A percentile compares a stretch with the other conserved stretches of the same genome.
Conservation (phyloP, 2,888 invertebrate species). For the Tiliacea aurago region DNA sequence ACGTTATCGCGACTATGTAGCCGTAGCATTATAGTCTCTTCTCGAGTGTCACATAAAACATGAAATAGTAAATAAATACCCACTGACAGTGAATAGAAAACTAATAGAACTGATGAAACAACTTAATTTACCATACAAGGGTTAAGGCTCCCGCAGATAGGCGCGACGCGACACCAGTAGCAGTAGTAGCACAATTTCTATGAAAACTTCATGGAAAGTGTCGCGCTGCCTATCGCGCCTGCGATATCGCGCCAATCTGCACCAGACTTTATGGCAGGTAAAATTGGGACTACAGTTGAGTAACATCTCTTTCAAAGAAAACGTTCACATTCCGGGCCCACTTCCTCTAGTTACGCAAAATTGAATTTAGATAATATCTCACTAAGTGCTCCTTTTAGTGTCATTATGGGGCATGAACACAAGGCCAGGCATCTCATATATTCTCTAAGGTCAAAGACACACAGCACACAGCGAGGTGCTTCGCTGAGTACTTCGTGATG, state of each 20-base stretch:
- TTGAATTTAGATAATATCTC: slow-evolving; percentile 44
- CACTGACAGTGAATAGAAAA: too few species aligned
- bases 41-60: too few species aligned
- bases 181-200: too few species aligned
- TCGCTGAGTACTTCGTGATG: background rate
- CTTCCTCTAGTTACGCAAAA: slow-evolving; percentile 25
- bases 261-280: background rate
- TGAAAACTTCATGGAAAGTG: too few species aligned
- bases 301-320: slow-evolving; percentile 26
- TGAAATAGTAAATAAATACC: too few species aligned
- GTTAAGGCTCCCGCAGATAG: too few species aligned
- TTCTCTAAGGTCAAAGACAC: background rate
- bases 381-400: slow-evolving; percentile 44
- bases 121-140: background rate
- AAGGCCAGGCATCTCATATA: slow-evolving; percentile 4
- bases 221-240: too few species aligned
- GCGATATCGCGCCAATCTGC: too few species aligned
- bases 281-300: slow-evolving; percentile 7
- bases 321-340: background rate
- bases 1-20: too few species aligned
- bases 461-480: background rate
- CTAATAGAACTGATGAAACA: too few species aligned
- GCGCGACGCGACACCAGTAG: too few species aligned
- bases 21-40: too few species aligned
- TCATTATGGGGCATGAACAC: slow-evolving; percentile 4